Percentiles rank a stretch among this genome's conserved stretches.
These are phyloP conservation scores for Netelia melanura DNA, from an alignment of 2,888 invertebrate species.

Conservation along the genomic window DNA sequence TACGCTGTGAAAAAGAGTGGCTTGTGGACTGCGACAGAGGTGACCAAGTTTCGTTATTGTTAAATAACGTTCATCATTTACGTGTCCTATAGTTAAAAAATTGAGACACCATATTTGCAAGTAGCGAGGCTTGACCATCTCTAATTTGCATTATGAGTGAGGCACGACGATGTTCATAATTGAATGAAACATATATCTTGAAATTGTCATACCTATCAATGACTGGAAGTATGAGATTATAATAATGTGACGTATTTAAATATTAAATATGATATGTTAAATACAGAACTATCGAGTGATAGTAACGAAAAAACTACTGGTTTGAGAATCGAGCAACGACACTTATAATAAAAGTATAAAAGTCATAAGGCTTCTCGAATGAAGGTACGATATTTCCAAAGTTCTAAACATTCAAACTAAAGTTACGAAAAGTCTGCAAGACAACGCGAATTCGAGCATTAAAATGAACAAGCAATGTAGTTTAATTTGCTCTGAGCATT, in stretches of 20 bases:
- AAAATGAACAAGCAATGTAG: conserved; percentile 55
- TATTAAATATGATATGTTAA: no score
- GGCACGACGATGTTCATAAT: neutral
- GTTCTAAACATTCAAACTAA: conserved; percentile 59
- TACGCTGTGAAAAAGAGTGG: no score
- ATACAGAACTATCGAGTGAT: no score
- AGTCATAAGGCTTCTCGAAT: neutral
- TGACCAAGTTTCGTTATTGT: no score
- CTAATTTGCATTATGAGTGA: neutral
- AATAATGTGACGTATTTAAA: neutral
- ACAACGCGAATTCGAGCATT: conserved; percentile 57
- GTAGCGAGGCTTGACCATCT: neutral
- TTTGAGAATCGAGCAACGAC: neutral
- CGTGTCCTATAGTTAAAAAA: no score
- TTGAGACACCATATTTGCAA: no score
- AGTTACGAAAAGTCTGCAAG: conserved; percentile 39
- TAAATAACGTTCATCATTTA: no score
- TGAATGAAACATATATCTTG: neutral
- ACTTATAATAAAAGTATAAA: neutral
- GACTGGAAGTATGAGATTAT: neutral
- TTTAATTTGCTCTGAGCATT: conserved; percentile 64
- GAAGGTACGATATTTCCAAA: neutral
- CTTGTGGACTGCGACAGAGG: no score
- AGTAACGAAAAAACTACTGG: neutral
- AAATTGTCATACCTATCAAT: neutral